Base-by-base conservation (phyloP, 2,797 vertebrate species). In the Notoglanidium macrostoma region DNA sequence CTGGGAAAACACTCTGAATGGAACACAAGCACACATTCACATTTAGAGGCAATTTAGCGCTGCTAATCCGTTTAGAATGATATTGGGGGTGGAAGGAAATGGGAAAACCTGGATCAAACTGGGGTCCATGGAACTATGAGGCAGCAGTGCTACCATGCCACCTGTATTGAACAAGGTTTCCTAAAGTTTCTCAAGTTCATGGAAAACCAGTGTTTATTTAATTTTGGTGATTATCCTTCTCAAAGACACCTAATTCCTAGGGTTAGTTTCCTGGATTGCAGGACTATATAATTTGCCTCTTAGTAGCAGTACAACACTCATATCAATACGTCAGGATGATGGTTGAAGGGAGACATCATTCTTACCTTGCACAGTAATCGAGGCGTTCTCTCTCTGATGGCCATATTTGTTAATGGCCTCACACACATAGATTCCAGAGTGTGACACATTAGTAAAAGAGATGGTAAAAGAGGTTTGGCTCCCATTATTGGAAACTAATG, bases 391-490 rank as follows among this genome's bases (percentile, higher is more conserved):
- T 85, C 23, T 90, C 5, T 96, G 88, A 80, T 87, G 93, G 23
- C 97, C 97, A 19, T 94, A 90, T 46, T 10, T 44, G 88, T 98
- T 98, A 85, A 88, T 90, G 70, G 95, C 96, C 91, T 96, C 93
- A 90, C 97, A 99, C 86, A 95, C 89, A 80, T 98, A 98, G 88
- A 87, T 85, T 23, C 96, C 96, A 51, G 96, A 93, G 92, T 97
- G 95, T 86, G 93, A 89, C 46, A 92, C 86, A 68, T 55, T 91
- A 73, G 94, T 88, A 0, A 92, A 92, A 67, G 92, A 63, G 78
- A 98, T 88, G n/a, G 86, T 95, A 85, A 97, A 93, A 86, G 88
- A 93, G 1, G 94, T 92, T 5, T 95, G 92, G 84, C 91, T 87
- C n/a, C 93, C 78, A 35, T 92, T 90, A 11, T 84, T 40, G 8